Evolutionary conservation across 1,140 invertebrate genomes (phyloP), one percentile per base, ranked within the genome.

Genomic region (Sycophila sp.): DNA sequence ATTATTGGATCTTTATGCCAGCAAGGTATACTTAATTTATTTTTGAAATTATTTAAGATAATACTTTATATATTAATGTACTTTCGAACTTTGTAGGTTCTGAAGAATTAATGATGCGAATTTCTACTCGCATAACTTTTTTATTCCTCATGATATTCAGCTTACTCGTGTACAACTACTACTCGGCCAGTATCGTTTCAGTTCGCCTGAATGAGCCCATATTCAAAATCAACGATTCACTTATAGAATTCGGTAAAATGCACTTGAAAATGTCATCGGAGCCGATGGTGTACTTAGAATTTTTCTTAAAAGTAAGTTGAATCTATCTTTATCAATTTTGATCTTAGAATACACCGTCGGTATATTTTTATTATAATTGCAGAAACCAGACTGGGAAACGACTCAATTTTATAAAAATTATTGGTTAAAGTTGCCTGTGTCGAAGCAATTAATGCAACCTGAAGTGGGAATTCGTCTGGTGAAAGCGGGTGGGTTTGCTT

Each of bases 161-260:
- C 56, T 75, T 83, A 34, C 58, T 84, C 8, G 75, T 84, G 36
- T 80, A 78, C 15, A 84, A 82, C 72, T 85, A 84, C 63, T 84
- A 85, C 28, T 80, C 81, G 4, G 80, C 75, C 2, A 76, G 77
- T 60, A 75, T 85, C 19, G 82, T 85, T 6, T 84, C 82, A 0
- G 78, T 77, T 15, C 75, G 82, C 63, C 73, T 84, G 19, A 80
- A 77, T 58, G 75, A 82, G 60, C 83, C 84, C 0, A 73, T 82
- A 0, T 76, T 77, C 2, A 84, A 80, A 76, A 83, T 84, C 69
- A 83, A 85, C 13, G 82, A 85, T 73, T 83, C 81, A 0, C 66
- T 84, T 1, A 71, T 72, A 0, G 72, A 79, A 40, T 72, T 85
- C 10, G 73, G 75, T 0, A 80, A 81, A 28, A 72, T 78, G 17